phyloP scores from a whole-genome alignment of 2,888 invertebrate species.

The Hipparchia sbordonii region DNA sequence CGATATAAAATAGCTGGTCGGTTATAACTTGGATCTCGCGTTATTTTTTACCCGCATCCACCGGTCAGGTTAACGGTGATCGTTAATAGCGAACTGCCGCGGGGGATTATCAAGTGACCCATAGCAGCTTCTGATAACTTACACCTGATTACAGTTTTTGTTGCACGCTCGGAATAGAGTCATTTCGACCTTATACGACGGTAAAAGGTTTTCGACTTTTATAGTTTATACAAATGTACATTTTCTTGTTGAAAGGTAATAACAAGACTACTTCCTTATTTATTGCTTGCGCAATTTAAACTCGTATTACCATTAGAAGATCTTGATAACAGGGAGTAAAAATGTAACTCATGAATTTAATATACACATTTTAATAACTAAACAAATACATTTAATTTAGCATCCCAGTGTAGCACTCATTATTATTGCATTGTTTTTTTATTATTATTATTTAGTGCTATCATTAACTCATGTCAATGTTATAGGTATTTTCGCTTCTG shows the following conservation, averaged over 20 bases:
- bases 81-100: constrained; percentile 51
- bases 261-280: neutral
- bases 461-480: no score
- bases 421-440: no score
- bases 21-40: constrained; percentile 41
- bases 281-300: no score
- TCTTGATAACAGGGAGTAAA: no score
- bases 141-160: constrained; percentile 32
- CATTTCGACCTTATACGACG: constrained; percentile 14
- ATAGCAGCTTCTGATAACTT: constrained; percentile 46
- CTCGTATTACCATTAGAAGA: no score
- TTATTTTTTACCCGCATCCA: constrained; percentile 55
- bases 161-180: constrained; percentile 20
- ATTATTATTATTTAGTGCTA: no score
- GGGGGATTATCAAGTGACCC: constrained; percentile 65
- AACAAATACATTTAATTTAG: no score
- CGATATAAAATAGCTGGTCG: neutral
- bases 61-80: constrained; percentile 64
- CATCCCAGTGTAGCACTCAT: no score
- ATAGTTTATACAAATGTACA: neutral
- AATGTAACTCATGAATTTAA: no score
- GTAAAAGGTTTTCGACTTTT: neutral
- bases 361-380: no score
- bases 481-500: no score
- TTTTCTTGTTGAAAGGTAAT: neutral